These are phyloP conservation scores for Zoanthus sociatus DNA, from an alignment of 92 coral and sea anemone species.

Conservation along the genomic window DNA sequence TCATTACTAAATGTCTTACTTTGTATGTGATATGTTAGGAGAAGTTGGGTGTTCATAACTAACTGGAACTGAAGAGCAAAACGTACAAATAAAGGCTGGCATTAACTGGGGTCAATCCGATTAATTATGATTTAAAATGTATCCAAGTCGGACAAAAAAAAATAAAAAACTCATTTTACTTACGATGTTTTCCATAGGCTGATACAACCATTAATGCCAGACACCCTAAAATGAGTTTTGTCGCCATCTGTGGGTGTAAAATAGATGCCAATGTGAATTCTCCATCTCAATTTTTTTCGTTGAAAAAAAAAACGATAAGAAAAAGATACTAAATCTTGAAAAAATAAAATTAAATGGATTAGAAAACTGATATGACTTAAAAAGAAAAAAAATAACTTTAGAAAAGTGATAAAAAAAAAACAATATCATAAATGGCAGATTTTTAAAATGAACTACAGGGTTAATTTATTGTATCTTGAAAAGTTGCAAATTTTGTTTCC, in stretches of 20 bases:
- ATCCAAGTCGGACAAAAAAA: neutral
- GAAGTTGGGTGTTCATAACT: no score
- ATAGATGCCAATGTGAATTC: neutral
- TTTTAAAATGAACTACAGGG: no score
- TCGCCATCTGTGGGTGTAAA: constrained; percentile 85
- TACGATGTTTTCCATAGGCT: constrained; percentile 94
- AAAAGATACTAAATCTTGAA: neutral
- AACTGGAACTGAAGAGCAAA: neutral
- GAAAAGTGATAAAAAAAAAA: neutral
- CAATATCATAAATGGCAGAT: neutral
- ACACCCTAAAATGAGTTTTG: constrained; percentile 90
- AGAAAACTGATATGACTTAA: neutral
- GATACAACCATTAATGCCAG: constrained; percentile 90
- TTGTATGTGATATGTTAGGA: no score
- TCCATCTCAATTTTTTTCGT: neutral
- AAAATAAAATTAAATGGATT: neutral
- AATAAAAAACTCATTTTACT: constrained; percentile 50
- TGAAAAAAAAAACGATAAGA: neutral
- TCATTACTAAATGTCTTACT: no score
- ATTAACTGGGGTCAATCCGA: neutral
- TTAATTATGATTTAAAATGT: neutral
- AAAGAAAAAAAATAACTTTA: neutral
- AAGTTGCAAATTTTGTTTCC: constrained; percentile 10
- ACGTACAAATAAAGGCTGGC: neutral
- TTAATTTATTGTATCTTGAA: neutral